Conservation (phyloP, 2,888 invertebrate species). For the Hymenopus coronatus region DNA sequence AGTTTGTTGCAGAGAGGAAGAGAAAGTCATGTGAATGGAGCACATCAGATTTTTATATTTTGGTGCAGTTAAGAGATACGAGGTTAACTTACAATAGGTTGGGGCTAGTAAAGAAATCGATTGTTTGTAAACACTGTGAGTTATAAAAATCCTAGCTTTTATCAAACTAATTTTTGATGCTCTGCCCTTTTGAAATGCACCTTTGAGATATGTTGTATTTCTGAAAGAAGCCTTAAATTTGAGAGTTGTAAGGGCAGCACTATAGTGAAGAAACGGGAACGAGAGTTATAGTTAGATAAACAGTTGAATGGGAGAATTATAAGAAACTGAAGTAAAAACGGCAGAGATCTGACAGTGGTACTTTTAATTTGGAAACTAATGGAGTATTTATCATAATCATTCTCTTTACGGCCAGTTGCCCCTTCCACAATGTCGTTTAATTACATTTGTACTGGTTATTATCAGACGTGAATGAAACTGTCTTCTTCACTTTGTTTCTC, state of each 20-base stretch:
- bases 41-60: no score
- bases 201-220: neutral
- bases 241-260: neutral
- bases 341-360: neutral
- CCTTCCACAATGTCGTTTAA: neutral
- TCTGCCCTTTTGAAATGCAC: neutral
- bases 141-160: no score
- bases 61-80: no score
- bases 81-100: no score
- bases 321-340: neutral
- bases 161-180: neutral
- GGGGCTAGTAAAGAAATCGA: no score
- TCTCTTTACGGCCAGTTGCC: neutral
- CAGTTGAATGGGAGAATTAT: neutral
- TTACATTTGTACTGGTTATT: neutral
- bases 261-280: neutral
- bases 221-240: neutral
- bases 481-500: neutral
- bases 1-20: no score
- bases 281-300: neutral
- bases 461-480: neutral
- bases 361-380: neutral
- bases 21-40: no score
- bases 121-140: no score
- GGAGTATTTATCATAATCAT: neutral